Evolutionary conservation across 2,888 invertebrate genomes (phyloP).

Genomic region (Leuctra nigra): DNA sequence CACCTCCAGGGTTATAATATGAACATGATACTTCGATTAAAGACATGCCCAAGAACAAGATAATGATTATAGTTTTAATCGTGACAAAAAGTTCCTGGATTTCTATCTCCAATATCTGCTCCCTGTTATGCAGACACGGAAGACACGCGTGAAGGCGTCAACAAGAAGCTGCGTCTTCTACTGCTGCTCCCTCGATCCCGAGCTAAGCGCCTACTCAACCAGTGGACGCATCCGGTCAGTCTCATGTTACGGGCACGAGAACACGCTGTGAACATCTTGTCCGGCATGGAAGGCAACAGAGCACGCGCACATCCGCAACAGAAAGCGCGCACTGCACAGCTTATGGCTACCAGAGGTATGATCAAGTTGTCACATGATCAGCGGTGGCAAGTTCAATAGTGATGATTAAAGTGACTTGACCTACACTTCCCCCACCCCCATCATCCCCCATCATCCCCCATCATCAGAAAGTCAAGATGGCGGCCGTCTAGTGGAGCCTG

Average conservation of each 20-base stretch:
- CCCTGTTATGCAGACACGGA: slow-evolving; percentile 47
- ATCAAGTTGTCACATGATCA: not conserved
- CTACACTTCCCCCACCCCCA: too few relatives aligned
- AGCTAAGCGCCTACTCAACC: slow-evolving; percentile 67
- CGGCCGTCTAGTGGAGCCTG: too few relatives aligned
- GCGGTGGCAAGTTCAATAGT: too few relatives aligned
- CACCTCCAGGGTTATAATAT: too few relatives aligned
- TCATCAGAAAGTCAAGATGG: too few relatives aligned
- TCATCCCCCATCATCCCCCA: too few relatives aligned
- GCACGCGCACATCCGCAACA: slow-evolving; percentile 34
- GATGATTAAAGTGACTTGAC: too few relatives aligned
- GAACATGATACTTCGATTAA: too few relatives aligned
- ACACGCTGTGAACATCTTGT: slow-evolving; percentile 72
- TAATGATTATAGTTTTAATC: too few relatives aligned
- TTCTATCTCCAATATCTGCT: too few relatives aligned
- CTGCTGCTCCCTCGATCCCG: slow-evolving; percentile 69
- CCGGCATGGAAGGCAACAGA: slow-evolving; percentile 53
- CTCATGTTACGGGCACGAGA: slow-evolving; percentile 72
- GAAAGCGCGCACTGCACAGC: slow-evolving; percentile 32
- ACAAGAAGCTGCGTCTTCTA: slow-evolving; percentile 64
- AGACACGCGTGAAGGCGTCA: slow-evolving; percentile 51
- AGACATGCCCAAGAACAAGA: too few relatives aligned
- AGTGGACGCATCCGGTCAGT: slow-evolving; percentile 71
- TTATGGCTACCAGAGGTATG: slow-evolving; percentile 30
- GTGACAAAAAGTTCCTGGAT: too few relatives aligned